These are phyloP conservation scores for Eilema griseolum DNA, from an alignment of 2,888 invertebrate species.

Conservation along the genomic window DNA sequence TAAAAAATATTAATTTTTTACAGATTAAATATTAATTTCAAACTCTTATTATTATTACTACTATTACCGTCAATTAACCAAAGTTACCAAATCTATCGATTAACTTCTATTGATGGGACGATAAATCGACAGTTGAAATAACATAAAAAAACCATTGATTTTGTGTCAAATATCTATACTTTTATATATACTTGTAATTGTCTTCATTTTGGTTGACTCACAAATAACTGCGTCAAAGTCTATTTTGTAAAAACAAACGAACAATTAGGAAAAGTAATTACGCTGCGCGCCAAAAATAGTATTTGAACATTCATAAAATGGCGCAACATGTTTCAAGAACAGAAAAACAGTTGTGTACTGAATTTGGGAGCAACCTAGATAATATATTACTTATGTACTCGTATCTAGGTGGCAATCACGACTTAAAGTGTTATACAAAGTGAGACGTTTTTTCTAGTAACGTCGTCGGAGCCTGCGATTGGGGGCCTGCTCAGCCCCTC, in stretches of 20 bases:
- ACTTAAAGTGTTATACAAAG: neutral
- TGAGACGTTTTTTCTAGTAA: neutral
- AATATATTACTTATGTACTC: neutral
- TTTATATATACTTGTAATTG: too few species aligned
- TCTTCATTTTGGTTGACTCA: neutral
- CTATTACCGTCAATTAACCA: too few species aligned
- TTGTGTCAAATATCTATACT: too few species aligned
- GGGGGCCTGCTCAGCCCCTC: too few species aligned
- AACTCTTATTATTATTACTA: too few species aligned
- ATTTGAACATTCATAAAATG: conserved; percentile 3
- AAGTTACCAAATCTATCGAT: too few species aligned
- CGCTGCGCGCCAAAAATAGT: conserved; percentile 8
- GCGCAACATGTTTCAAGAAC: conserved; percentile 1
- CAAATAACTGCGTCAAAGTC: neutral
- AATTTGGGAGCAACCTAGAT: conserved; percentile 3
- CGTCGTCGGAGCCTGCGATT: too few species aligned
- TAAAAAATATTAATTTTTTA: too few species aligned
- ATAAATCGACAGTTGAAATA: too few species aligned
- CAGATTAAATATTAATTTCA: too few species aligned
- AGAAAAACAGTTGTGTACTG: conserved; percentile 14
- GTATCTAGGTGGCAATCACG: neutral
- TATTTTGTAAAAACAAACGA: conserved; percentile 1
- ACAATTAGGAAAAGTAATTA: neutral
- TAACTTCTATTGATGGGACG: too few species aligned
- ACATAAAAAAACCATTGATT: too few species aligned